These are phyloP conservation scores for Drosophila demipolita DNA, from an alignment of 2,888 invertebrate species.

Conservation along the genomic window DNA sequence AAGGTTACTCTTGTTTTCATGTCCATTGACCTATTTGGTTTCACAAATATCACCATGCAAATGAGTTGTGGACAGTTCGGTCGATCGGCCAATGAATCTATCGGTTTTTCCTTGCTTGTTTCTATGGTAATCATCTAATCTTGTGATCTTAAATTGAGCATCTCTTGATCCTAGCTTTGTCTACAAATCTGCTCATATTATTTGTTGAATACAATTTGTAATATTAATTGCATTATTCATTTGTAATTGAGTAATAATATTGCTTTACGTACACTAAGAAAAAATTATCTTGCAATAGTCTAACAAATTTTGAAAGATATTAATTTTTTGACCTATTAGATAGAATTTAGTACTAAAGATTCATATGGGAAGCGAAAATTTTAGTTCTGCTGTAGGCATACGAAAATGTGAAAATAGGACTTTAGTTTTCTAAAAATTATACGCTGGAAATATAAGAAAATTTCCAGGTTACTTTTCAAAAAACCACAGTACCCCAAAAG, in stretches of 20 bases:
- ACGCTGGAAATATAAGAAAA: background rate
- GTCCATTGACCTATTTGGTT: constrained; percentile 82
- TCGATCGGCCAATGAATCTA: constrained; percentile 11
- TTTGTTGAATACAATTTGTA: background rate
- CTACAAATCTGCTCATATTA: background rate
- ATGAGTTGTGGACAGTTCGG: constrained; percentile 37
- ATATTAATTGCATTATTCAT: background rate
- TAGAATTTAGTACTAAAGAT: background rate
- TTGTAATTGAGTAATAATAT: background rate
- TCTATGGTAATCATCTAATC: background rate
- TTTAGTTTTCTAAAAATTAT: background rate
- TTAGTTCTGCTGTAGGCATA: background rate
- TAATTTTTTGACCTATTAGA: background rate
- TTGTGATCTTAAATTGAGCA: background rate
- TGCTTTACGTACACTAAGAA: background rate
- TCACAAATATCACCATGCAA: constrained; percentile 57
- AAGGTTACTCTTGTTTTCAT: constrained; percentile 79
- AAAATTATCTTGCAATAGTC: background rate
- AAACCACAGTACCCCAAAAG: background rate
- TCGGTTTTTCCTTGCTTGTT: background rate
- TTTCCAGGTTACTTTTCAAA: background rate
- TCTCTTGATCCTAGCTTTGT: background rate
- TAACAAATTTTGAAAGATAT: background rate
- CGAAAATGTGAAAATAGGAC: background rate
- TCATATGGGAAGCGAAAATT: background rate